phyloP scores from a whole-genome alignment of 2,113 vertebrate genomes.

The Atractosteus spatula region DNA sequence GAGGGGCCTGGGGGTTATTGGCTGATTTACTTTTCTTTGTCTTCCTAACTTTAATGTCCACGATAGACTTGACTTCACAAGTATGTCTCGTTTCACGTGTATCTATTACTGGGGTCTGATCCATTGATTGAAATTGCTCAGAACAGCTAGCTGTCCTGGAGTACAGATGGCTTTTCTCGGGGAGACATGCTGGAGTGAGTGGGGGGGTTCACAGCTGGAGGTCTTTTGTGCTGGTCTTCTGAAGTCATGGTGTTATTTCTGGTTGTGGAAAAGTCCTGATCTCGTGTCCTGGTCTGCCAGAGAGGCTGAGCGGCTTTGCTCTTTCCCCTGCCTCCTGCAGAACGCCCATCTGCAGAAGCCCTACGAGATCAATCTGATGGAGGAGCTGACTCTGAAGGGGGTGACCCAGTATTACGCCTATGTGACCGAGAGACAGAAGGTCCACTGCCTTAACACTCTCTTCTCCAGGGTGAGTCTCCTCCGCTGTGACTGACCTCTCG shows the following conservation, averaged over 20 bases:
- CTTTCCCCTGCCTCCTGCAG: conserved; percentile 51
- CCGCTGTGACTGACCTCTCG: too few relatives aligned
- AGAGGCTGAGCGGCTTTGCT: not conserved
- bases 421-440: conserved; percentile 97
- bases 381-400: conserved; percentile 97
- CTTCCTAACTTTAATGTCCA: not conserved
- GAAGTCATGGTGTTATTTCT: not conserved
- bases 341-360: conserved; percentile 95
- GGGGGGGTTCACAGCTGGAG: too few relatives aligned
- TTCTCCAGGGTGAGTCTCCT: conserved; percentile 86
- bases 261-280: too few relatives aligned
- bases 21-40: not conserved
- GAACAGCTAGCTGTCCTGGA: too few relatives aligned
- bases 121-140: too few relatives aligned
- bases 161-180: too few relatives aligned
- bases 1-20: too few relatives aligned
- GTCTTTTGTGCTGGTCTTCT: too few relatives aligned
- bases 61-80: not conserved
- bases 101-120: too few relatives aligned
- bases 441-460: conserved; percentile 97
- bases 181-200: too few relatives aligned
- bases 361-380: conserved; percentile 99
- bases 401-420: conserved; percentile 99
- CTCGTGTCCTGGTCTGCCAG: too few relatives aligned
- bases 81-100: too few relatives aligned